Percentiles rank a stretch among this genome's conserved stretches.
These are phyloP conservation scores for Erinaceus europaeus DNA, from an alignment of 2,113 vertebrate species.

Conservation along the genomic window DNA sequence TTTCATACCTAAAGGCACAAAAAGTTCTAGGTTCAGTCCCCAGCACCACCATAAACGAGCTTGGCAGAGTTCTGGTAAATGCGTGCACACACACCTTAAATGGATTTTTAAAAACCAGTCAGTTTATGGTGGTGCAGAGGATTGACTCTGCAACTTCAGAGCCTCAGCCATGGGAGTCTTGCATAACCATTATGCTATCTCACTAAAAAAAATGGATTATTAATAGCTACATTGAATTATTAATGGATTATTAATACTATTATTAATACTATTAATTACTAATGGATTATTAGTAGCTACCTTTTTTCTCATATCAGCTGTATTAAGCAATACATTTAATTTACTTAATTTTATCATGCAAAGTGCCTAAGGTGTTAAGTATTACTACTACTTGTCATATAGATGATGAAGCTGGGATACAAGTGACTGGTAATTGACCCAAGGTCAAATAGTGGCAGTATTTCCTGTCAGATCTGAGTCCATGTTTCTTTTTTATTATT, in stretches of 20 bases:
- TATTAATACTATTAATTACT: too few species aligned
- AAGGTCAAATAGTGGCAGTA: background rate
- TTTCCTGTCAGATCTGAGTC: slow-evolving; percentile 13
- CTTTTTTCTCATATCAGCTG: background rate
- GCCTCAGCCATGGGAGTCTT: too few species aligned
- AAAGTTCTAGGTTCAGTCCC: too few species aligned
- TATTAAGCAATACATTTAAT: background rate
- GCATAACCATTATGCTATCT: too few species aligned
- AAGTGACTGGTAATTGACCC: background rate
- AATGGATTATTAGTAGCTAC: background rate
- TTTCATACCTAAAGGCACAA: too few species aligned
- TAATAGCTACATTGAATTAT: background rate
- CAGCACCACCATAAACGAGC: too few species aligned
- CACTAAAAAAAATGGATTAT: background rate
- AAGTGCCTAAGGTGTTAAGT: background rate
- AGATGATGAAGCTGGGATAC: background rate
- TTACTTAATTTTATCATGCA: background rate
- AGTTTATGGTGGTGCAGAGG: too few species aligned
- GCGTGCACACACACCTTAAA: too few species aligned
- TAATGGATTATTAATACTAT: too few species aligned
- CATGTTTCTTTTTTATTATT: slow-evolving; percentile 1
- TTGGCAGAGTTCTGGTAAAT: too few species aligned
- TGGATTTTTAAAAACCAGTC: too few species aligned
- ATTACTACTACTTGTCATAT: background rate
- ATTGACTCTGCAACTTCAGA: too few species aligned